Evolutionary conservation across 2,888 invertebrate species (phyloP).

Genomic region (Cerceris rybyensis): DNA sequence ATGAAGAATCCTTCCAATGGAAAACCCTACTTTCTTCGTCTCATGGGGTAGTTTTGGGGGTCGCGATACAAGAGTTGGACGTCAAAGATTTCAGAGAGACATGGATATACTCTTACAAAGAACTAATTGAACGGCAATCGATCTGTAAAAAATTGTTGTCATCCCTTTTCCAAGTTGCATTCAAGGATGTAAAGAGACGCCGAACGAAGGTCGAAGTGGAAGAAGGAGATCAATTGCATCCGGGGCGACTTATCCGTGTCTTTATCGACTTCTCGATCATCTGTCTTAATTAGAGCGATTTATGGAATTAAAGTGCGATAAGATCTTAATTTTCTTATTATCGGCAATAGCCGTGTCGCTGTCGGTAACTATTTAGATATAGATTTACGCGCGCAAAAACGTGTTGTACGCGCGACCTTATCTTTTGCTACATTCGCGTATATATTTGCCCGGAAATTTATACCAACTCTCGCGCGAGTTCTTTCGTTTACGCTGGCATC

Average conservation of each 20-base stretch:
- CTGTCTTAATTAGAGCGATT: conserved; percentile 48
- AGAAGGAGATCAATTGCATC: conserved; percentile 49
- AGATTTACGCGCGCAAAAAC: conserved; percentile 12
- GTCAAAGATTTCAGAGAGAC: not conserved
- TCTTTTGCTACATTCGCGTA: not conserved
- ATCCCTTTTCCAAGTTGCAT: conserved; percentile 7
- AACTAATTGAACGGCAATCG: conserved; percentile 61
- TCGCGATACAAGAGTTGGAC: too few species aligned
- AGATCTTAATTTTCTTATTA: conserved; percentile 43
- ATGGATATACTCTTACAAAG: conserved; percentile 51
- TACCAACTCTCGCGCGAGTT: conserved; percentile 1
- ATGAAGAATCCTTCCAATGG: conserved; percentile 3
- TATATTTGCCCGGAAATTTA: conserved; percentile 33
- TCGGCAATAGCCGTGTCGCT: conserved; percentile 20
- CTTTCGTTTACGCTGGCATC: not conserved
- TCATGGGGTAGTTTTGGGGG: too few species aligned
- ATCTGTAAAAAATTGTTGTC: conserved; percentile 42
- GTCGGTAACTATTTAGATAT: conserved; percentile 26
- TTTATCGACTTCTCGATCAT: conserved; percentile 28
- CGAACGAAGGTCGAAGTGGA: conserved; percentile 30
- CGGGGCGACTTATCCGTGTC: conserved; percentile 31
- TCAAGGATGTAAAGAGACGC: conserved; percentile 8
- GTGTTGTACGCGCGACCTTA: too few species aligned
- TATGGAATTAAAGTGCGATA: conserved; percentile 46
- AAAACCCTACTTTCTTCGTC: conserved; percentile 5